Percentiles rank a stretch among this genome's conserved stretches.
phyloP scores from a whole-genome alignment of 2,113 vertebrate species.

The Campylomormyrus numenius region DNA sequence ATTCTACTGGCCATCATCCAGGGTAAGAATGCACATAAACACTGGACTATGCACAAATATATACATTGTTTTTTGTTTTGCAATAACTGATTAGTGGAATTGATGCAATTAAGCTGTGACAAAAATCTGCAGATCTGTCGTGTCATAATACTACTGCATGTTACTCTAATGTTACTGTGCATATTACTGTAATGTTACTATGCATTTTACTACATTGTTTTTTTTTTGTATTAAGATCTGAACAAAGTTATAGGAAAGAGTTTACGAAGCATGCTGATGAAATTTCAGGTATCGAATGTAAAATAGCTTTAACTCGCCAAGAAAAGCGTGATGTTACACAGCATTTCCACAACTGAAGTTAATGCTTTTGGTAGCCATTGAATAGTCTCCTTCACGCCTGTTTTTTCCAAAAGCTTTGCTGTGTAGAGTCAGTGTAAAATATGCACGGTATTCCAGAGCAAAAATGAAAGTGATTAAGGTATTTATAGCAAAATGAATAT shows the following conservation, averaged over 20 bases:
- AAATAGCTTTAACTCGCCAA: not conserved
- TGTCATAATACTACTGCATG: not conserved
- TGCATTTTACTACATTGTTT: not conserved
- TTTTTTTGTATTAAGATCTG: not conserved
- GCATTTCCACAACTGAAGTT: not conserved
- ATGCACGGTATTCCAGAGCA: not conserved
- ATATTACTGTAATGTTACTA: not conserved
- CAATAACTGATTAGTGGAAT: not conserved
- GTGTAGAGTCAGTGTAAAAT: not conserved
- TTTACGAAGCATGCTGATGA: not conserved
- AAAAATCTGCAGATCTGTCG: not conserved
- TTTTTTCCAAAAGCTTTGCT: too few species aligned
- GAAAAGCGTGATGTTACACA: not conserved
- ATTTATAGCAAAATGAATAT: not conserved
- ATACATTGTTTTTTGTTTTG: not conserved
- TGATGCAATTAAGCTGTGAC: not conserved
- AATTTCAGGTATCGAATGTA: not conserved
- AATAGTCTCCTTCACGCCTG: not conserved
- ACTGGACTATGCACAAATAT: not conserved
- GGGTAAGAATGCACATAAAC: conserved; percentile 51
- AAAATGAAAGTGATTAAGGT: not conserved
- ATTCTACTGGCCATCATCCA: conserved; percentile 90
- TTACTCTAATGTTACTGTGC: too few species aligned
- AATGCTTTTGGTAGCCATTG: not conserved
- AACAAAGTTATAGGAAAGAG: not conserved